Evolutionary conservation across 2,797 vertebrate genomes (phyloP), one percentile per base, ranked within the genome.

Genomic region (Danio tinwini): DNA sequence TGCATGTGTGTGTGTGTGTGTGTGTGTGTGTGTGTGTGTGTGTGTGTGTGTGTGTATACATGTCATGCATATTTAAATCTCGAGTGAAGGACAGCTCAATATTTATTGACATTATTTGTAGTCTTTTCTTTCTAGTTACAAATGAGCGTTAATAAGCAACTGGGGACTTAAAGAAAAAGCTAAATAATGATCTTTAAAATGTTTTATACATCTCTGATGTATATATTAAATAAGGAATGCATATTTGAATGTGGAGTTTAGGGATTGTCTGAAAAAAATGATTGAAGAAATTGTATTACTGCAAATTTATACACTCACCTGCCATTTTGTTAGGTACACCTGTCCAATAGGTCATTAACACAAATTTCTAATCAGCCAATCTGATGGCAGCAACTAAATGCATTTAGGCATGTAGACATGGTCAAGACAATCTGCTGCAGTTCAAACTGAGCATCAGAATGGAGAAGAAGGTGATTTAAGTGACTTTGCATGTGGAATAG

Each of bases 21-120:
- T 29, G 29, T 29, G 29, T 29, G 29, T 29, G 29, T n/a, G n/a
- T n/a, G n/a, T n/a, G n/a, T n/a, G n/a, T n/a, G n/a, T n/a, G n/a
- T n/a, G n/a, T 47, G 14, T 6, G 52, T 47, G 14, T 6, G 52
- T 47, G 21, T 61, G 10, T 29, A 45, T 47, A 47, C 16, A 37
- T 37, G n/a, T 19, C 42, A 58, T 76, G 63, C 53, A 58, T 16
- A 44, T 45, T 29, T 29, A 45, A 65, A 42, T 12, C 17, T 53
- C 39, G 44, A 21, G 29, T 21, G 40, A 21, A 44, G 39, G 53
- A 53, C 7, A 44, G 17, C 40, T 68, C 44, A 40, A 68, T 59
- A 77, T 77, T 58, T 47, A 68, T 40, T 68, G 16, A 58, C 19
- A 56, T 29, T 29, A 19, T 53, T 53, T 64, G 50, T 49, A 44